Conservation (phyloP, 2,888 invertebrate genomes). For the Autographa pulchrina region DNA sequence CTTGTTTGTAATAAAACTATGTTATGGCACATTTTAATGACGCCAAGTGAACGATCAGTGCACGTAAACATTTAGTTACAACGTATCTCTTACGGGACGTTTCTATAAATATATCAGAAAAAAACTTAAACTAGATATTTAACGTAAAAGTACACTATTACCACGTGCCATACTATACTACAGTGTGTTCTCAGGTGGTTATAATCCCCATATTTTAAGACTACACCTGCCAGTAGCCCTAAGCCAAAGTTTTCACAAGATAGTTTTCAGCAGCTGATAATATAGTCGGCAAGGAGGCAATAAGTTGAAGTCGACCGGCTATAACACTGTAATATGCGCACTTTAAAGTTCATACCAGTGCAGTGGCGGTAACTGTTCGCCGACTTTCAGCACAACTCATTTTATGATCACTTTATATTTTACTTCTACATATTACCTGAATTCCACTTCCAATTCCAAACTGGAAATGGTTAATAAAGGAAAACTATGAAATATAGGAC, state of each 20-base stretch:
- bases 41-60: too few relatives aligned
- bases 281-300: slow-evolving; percentile 4
- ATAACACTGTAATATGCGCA: slow-evolving; percentile 4
- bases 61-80: neutral
- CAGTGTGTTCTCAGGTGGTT: neutral
- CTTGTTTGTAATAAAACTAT: too few relatives aligned
- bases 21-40: too few relatives aligned
- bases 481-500: too few relatives aligned
- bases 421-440: too few relatives aligned
- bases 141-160: neutral
- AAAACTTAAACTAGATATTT: neutral
- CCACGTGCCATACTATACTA: neutral
- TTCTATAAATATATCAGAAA: too few relatives aligned
- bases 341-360: neutral
- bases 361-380: too few relatives aligned
- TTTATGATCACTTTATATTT: neutral
- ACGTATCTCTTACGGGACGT: neutral
- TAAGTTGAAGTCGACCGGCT: neutral
- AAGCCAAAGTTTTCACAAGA: neutral
- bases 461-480: too few relatives aligned
- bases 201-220: neutral
- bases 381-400: neutral
- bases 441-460: too few relatives aligned
- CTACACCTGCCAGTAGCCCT: neutral
- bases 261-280: slow-evolving; percentile 4